Evolutionary conservation across 2,113 vertebrate species (phyloP).

Genomic region (Andinoacara biseriatus): DNA sequence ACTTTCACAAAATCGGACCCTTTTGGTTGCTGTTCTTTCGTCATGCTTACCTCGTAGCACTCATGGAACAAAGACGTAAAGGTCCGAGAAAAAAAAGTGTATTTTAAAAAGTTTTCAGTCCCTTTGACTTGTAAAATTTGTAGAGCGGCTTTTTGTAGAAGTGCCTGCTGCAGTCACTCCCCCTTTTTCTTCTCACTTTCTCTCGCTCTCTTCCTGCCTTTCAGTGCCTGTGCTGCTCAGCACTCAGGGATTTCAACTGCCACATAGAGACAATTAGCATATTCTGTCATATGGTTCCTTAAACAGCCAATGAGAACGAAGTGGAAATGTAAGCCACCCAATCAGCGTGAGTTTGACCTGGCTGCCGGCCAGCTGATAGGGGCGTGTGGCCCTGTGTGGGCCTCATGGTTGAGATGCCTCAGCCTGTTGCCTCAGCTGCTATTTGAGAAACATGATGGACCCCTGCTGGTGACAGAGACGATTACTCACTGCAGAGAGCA

Average conservation of each 20-base stretch:
- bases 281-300: slow-evolving; percentile 50
- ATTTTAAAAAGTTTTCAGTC: background rate
- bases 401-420: slow-evolving; percentile 23
- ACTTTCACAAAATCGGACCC: background rate
- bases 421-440: slow-evolving; percentile 46
- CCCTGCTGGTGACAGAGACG: slow-evolving; percentile 52
- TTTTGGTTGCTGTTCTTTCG: accelerated
- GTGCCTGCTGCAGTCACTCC: slow-evolving; percentile 44
- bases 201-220: slow-evolving; percentile 16
- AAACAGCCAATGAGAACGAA: slow-evolving; percentile 38
- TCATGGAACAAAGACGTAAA: slow-evolving; percentile 37
- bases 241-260: slow-evolving; percentile 60
- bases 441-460: slow-evolving; percentile 52
- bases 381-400: slow-evolving; percentile 6
- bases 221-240: slow-evolving; percentile 20
- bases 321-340: slow-evolving; percentile 22
- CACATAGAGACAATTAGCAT: slow-evolving; percentile 63
- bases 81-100: accelerated
- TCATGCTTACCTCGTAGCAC: slow-evolving; percentile 66
- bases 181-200: slow-evolving; percentile 6
- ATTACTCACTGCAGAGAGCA: background rate
- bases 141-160: background rate
- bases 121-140: background rate
- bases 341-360: slow-evolving; percentile 16
- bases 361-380: slow-evolving; percentile 36